Conservation (phyloP, 2,797 vertebrate genomes). For the Buceros bicornis region DNA sequence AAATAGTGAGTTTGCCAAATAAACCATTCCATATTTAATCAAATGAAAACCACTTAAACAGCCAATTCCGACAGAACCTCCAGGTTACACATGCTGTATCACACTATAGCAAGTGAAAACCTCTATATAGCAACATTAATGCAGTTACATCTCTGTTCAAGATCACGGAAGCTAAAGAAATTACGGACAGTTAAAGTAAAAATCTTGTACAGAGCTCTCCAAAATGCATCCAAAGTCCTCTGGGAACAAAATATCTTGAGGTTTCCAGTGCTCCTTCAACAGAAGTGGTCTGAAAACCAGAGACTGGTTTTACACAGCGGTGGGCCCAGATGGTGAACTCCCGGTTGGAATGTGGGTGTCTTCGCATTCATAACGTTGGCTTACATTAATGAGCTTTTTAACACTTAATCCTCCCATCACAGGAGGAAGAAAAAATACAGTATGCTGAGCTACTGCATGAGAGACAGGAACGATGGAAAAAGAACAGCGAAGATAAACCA, state of each 20-base stretch:
- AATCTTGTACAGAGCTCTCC: not conserved
- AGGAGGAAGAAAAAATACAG: not conserved
- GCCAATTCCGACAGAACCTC: not conserved
- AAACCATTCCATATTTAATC: constrained; percentile 38
- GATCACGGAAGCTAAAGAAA: not conserved
- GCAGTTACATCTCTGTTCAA: not conserved
- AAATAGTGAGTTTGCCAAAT: constrained; percentile 27
- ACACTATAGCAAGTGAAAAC: not conserved
- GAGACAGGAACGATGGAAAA: not conserved
- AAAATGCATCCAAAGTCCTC: not conserved
- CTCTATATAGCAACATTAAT: not conserved
- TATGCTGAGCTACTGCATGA: not conserved
- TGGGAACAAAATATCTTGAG: not conserved
- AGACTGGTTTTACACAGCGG: not conserved
- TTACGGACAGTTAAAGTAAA: not conserved
- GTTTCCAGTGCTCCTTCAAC: not conserved
- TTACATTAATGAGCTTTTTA: constrained; percentile 25
- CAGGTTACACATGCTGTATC: not conserved
- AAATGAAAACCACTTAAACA: constrained; percentile 18
- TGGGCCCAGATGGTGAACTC: not conserved
- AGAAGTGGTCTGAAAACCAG: not conserved
- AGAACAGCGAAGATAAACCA: not conserved
- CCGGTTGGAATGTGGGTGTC: not conserved
- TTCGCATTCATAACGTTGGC: not conserved
- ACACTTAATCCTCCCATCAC: not conserved